Percentiles rank a stretch among this genome's conserved stretches.
Conservation (phyloP, 2,888 invertebrate species). For the Leptopilina myrica region DNA sequence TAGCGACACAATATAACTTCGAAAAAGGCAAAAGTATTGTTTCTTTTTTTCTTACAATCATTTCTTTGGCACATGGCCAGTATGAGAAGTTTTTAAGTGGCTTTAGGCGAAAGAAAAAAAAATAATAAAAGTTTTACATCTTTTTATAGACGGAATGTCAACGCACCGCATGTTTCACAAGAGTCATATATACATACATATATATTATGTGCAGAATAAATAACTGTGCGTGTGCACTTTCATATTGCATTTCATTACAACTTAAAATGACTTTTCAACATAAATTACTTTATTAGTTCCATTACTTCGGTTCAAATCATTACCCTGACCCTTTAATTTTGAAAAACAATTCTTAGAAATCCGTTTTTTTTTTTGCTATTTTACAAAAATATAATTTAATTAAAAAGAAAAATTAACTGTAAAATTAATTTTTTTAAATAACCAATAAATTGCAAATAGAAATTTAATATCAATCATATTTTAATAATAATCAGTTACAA, state of each 20-base stretch:
- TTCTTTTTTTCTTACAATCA: slow-evolving; percentile 53
- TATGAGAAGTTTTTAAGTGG: slow-evolving; percentile 46
- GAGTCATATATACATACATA: not conserved
- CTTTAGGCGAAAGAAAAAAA: slow-evolving; percentile 46
- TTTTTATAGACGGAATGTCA: slow-evolving; percentile 42
- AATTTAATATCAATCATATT: too few species aligned
- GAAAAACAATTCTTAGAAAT: not conserved
- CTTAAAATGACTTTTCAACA: slow-evolving; percentile 6
- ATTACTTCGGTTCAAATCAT: not conserved
- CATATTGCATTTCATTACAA: slow-evolving; percentile 13
- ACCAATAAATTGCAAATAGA: too few species aligned
- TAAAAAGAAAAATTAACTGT: too few species aligned
- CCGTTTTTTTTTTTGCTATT: too few species aligned
- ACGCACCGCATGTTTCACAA: not conserved
- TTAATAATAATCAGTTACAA: too few species aligned
- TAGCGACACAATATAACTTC: slow-evolving; percentile 40
- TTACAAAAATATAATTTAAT: too few species aligned
- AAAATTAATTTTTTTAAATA: too few species aligned
- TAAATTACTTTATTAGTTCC: slow-evolving; percentile 8
- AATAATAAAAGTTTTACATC: not conserved
- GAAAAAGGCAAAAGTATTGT: slow-evolving; percentile 56
- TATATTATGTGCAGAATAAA: not conserved
- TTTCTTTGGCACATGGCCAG: slow-evolving; percentile 49
- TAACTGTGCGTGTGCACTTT: slow-evolving; percentile 12
- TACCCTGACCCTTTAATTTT: not conserved